Evolutionary conservation across 2,113 vertebrate species (phyloP).

Genomic region (Aleadryas rufinucha): DNA sequence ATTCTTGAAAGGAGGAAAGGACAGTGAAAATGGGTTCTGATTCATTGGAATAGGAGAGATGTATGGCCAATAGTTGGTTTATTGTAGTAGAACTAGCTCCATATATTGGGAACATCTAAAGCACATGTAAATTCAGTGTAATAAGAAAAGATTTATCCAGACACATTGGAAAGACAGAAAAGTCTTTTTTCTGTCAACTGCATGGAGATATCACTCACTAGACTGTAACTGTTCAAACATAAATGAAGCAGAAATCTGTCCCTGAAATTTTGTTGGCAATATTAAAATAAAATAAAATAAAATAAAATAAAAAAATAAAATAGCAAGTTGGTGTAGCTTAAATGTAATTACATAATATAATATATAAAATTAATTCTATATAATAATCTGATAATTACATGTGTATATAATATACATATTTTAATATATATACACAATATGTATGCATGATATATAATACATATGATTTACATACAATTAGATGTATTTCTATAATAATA

Average conservation of each 20-base stretch:
- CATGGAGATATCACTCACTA: not conserved
- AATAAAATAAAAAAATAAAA: not conserved
- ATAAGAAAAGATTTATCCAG: not conserved
- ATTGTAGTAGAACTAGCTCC: not conserved
- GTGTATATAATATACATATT: not conserved
- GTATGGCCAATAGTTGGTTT: not conserved
- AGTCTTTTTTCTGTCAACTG: not conserved
- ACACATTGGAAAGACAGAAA: not conserved
- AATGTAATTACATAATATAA: not conserved
- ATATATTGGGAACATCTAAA: not conserved
- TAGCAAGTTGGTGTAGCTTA: not conserved
- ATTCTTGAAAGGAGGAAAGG: not conserved
- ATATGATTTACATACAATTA: not conserved
- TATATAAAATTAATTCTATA: too few species aligned
- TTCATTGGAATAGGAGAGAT: not conserved
- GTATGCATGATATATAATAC: accelerated
- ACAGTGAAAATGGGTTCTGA: not conserved
- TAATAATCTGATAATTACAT: not conserved
- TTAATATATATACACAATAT: not conserved
- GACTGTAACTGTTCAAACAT: not conserved
- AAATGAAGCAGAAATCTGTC: not conserved
- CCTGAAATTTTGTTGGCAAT: not conserved
- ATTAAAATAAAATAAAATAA: not conserved
- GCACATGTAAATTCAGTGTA: not conserved
- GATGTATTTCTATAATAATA: not conserved